Evolutionary conservation across 2,113 vertebrate genomes (phyloP).

Genomic region (Ascaphus truei): DNA sequence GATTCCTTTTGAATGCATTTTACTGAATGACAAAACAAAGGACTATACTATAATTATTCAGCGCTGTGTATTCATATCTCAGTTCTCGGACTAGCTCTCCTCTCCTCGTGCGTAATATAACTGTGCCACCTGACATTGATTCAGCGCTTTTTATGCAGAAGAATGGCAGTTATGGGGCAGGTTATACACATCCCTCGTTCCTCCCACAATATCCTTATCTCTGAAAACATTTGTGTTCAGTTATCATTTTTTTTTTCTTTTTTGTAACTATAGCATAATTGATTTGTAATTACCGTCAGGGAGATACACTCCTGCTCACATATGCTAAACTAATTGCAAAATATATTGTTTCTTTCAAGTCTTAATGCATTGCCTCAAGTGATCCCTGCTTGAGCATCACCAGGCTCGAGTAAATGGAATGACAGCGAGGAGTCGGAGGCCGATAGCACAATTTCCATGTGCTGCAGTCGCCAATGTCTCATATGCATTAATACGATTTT

Average conservation of each 20-base stretch:
- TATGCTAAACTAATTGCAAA: constrained; percentile 61
- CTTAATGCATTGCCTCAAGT: constrained; percentile 53
- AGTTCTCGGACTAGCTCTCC: no score
- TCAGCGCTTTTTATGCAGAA: no score
- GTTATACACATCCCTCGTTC: no score
- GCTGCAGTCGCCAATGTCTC: constrained; percentile 34
- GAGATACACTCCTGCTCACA: constrained; percentile 42
- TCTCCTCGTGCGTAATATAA: no score
- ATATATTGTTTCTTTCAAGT: constrained; percentile 56
- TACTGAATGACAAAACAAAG: no score
- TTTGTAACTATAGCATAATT: constrained; percentile 48
- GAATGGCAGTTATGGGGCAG: no score
- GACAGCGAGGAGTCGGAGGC: constrained; percentile 50
- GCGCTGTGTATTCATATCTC: no score
- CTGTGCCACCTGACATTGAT: no score
- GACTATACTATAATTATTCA: no score
- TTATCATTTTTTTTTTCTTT: constrained; percentile 43
- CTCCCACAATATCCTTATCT: no score
- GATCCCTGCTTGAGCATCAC: constrained; percentile 44
- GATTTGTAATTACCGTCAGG: constrained; percentile 59
- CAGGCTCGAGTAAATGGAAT: constrained; percentile 45
- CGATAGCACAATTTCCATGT: not conserved
- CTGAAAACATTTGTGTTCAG: constrained; percentile 22
- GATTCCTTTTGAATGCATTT: no score
- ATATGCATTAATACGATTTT: constrained; percentile 4